These are phyloP conservation scores for Tachysurus vachellii DNA, from an alignment of 2,113 vertebrate species.

Conservation along the genomic window DNA sequence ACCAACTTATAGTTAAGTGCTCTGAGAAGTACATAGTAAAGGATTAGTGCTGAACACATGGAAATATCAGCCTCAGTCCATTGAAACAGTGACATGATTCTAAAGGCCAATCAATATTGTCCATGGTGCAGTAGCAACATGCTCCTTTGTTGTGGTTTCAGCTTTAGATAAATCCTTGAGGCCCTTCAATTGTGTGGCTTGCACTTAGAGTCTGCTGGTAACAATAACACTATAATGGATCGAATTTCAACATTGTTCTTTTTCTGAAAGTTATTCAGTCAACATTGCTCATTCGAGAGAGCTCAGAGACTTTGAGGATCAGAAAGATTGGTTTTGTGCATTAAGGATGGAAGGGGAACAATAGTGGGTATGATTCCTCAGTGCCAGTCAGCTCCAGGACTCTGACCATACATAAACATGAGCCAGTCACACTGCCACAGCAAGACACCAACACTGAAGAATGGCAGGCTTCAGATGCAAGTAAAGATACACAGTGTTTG, in stretches of 20 bases:
- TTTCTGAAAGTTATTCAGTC: constrained; percentile 7
- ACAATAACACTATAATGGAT: neutral
- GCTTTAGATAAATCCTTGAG: constrained; percentile 7
- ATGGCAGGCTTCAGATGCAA: neutral
- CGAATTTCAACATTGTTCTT: constrained; percentile 17
- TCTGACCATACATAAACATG: constrained; percentile 47
- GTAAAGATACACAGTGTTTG: neutral
- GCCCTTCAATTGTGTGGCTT: constrained; percentile 4
- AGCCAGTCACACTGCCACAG: constrained; percentile 37
- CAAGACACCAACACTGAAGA: constrained; percentile 17
- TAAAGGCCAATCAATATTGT: constrained; percentile 33
- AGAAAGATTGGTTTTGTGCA: constrained; percentile 7
- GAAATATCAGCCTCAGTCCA: constrained; percentile 5
- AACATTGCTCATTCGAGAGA: neutral
- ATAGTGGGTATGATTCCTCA: constrained; percentile 2
- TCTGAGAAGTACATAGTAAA: constrained; percentile 28
- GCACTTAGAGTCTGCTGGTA: neutral
- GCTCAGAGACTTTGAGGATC: constrained; percentile 22
- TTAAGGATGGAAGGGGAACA: neutral
- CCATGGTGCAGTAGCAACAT: neutral
- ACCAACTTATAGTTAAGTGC: constrained; percentile 38
- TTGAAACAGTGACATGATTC: constrained; percentile 8
- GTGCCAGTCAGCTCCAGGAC: constrained; percentile 36
- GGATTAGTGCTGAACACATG: constrained; percentile 28
- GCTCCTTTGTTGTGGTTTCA: constrained; percentile 6